Conservation (phyloP, 1,140 invertebrate species). For the Magallana angulata region DNA sequence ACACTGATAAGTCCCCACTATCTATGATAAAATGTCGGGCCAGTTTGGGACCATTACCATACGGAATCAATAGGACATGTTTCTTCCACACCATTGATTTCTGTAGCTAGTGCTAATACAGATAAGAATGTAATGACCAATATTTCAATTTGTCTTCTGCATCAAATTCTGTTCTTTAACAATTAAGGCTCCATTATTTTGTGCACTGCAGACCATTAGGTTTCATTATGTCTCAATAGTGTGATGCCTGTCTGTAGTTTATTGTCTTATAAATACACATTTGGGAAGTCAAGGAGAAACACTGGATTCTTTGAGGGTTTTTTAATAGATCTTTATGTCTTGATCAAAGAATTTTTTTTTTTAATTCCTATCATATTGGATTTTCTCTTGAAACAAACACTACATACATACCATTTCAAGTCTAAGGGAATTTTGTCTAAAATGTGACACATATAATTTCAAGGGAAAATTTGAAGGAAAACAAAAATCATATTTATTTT, state of each 20-base stretch:
- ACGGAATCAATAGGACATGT: slow-evolving; percentile 17
- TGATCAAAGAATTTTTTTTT: neutral
- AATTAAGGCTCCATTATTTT: slow-evolving; percentile 27
- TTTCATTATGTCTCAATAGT: slow-evolving; percentile 15
- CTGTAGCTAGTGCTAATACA: slow-evolving; percentile 22
- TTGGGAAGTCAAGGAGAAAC: neutral
- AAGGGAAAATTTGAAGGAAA: neutral
- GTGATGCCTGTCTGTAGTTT: slow-evolving; percentile 5
- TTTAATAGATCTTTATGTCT: neutral
- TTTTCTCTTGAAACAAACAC: neutral
- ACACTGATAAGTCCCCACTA: slow-evolving; percentile 8
- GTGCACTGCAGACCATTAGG: neutral
- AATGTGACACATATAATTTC: neutral
- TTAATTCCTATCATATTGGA: neutral
- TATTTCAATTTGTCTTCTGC: slow-evolving; percentile 13
- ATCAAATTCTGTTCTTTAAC: slow-evolving; percentile 29
- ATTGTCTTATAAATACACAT: neutral
- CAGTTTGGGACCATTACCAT: slow-evolving; percentile 22
- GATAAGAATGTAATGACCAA: slow-evolving; percentile 30
- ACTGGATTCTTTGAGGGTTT: neutral
- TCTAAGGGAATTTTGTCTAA: neutral
- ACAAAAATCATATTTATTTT: too few species aligned
- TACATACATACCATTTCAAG: neutral
- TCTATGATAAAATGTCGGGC: neutral
- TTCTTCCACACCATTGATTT: slow-evolving; percentile 28